A percentile compares a stretch with the other conserved stretches of the same genome.
Conservation (phyloP, 2,888 invertebrate species). For the Ophioninae sp. region DNA sequence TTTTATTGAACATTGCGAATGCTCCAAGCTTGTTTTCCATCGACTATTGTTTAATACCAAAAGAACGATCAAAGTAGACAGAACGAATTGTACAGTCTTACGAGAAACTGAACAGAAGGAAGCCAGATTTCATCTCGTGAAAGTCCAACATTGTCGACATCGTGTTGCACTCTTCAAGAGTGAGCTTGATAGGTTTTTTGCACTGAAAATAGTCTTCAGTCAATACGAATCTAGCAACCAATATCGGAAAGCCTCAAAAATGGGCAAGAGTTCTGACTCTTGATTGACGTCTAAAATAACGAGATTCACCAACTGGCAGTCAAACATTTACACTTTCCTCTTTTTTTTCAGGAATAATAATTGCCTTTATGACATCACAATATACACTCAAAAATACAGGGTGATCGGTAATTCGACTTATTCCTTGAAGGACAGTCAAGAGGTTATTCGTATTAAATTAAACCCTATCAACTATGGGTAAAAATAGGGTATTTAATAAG, state of each 20-base stretch:
- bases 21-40: background rate
- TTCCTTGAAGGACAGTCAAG: too few relatives aligned
- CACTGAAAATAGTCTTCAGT: background rate
- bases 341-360: background rate
- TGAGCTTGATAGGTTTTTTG: background rate
- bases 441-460: too few relatives aligned
- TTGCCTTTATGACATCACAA: background rate
- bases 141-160: background rate
- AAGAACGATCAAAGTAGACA: background rate
- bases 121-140: conserved; percentile 10
- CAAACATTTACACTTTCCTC: background rate
- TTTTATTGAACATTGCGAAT: background rate
- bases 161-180: background rate
- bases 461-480: too few relatives aligned
- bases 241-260: conserved; percentile 15
- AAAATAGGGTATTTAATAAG: too few relatives aligned
- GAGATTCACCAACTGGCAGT: conserved; percentile 48
- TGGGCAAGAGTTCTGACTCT: conserved; percentile 4
- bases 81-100: background rate
- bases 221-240: background rate
- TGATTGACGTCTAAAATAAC: conserved; percentile 30
- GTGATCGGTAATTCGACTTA: too few relatives aligned
- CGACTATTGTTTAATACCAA: background rate
- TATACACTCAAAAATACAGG: too few relatives aligned
- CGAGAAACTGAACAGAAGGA: background rate